Conservation (phyloP, 2,888 invertebrate genomes). For the Drosophila cracens region DNA sequence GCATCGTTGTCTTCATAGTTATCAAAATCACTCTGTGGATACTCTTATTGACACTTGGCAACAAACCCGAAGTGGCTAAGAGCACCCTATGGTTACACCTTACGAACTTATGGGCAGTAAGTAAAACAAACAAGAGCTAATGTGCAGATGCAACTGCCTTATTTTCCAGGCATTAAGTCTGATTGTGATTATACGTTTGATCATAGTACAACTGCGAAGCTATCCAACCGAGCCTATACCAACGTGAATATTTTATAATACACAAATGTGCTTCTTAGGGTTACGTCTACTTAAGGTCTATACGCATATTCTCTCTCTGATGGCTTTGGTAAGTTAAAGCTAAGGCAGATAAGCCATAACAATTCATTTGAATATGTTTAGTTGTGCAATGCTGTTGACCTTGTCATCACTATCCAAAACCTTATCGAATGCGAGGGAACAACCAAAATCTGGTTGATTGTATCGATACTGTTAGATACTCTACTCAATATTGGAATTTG, state of each 20-base stretch:
- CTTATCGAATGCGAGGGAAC: background rate
- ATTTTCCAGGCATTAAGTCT: conserved; percentile 6
- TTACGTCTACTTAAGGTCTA: conserved; percentile 5
- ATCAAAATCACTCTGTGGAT: conserved; percentile 5
- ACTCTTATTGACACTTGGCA: background rate
- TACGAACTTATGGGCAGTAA: conserved; percentile 17
- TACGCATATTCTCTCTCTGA: background rate
- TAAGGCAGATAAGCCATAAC: background rate
- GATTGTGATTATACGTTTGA: conserved; percentile 1
- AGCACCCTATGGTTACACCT: conserved; percentile 12
- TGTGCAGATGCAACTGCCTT: background rate
- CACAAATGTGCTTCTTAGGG: conserved; percentile 37
- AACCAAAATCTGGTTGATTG: background rate
- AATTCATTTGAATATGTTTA: background rate
- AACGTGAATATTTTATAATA: background rate
- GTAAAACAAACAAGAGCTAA: background rate
- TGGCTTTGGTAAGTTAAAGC: conserved; percentile 17
- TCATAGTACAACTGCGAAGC: background rate
- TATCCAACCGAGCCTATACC: background rate
- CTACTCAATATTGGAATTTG: conserved; percentile 3
- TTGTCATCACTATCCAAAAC: background rate
- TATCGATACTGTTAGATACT: conserved; percentile 12
- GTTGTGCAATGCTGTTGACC: conserved; percentile 22
- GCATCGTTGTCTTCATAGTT: background rate
- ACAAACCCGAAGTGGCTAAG: background rate